These are phyloP conservation scores for Morpho deidamia DNA, from an alignment of 2,888 invertebrate species.

Conservation along the genomic window DNA sequence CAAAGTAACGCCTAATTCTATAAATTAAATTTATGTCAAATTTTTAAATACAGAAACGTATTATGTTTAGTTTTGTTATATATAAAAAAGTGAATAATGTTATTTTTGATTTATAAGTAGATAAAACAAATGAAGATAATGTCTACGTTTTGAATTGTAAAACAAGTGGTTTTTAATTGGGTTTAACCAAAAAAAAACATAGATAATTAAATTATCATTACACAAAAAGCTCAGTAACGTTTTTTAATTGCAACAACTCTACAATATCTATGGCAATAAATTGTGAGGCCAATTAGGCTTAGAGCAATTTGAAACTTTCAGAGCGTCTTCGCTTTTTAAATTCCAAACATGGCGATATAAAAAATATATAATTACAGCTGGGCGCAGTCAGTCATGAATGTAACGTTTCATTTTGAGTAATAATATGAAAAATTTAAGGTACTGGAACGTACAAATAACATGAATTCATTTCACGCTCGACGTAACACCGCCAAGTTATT, in stretches of 20 bases:
- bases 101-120: background rate
- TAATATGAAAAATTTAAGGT: slow-evolving; percentile 33
- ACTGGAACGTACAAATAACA: slow-evolving; percentile 28
- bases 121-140: background rate
- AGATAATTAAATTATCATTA: slow-evolving; percentile 7
- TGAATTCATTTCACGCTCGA: slow-evolving; percentile 57
- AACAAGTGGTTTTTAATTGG: background rate
- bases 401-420: slow-evolving; percentile 25
- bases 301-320: slow-evolving; percentile 15
- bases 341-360: slow-evolving; percentile 13
- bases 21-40: too few relatives aligned
- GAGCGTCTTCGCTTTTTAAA: slow-evolving; percentile 14
- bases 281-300: slow-evolving; percentile 20
- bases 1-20: too few relatives aligned
- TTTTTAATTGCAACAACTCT: slow-evolving; percentile 21
- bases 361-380: slow-evolving; percentile 21
- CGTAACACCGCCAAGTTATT: slow-evolving; percentile 48
- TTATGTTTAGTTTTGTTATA: background rate
- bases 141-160: background rate
- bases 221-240: slow-evolving; percentile 14
- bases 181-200: background rate
- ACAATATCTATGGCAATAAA: slow-evolving; percentile 20
- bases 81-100: too few relatives aligned
- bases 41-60: too few relatives aligned
- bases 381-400: slow-evolving; percentile 22